A percentile compares a stretch with the other conserved stretches of the same genome.
These are phyloP conservation scores for Oxyruncus cristatus DNA, from an alignment of 2,113 vertebrate species.

Conservation along the genomic window DNA sequence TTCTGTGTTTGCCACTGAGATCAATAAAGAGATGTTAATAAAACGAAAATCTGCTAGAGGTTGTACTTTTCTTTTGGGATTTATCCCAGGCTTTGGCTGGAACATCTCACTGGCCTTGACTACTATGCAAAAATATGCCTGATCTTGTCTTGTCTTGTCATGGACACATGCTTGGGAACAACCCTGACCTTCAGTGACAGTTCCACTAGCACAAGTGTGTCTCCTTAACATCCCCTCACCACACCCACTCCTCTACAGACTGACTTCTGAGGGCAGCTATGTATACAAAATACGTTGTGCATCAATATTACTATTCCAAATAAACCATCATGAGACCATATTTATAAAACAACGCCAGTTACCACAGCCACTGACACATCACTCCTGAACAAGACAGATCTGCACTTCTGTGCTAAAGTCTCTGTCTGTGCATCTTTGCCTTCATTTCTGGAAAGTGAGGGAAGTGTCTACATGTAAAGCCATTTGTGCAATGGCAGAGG, in stretches of 20 bases:
- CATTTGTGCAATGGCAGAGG: neutral
- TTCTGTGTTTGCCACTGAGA: neutral
- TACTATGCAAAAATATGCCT: neutral
- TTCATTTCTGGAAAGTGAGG: accelerated
- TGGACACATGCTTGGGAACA: neutral
- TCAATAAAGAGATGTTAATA: neutral
- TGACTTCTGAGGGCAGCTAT: neutral
- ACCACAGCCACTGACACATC: neutral
- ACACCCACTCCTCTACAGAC: neutral
- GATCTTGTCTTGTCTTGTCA: neutral
- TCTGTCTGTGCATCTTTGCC: neutral
- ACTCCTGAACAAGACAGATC: neutral
- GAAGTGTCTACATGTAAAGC: neutral
- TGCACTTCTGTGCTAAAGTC: neutral
- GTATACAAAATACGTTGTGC: neutral
- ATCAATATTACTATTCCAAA: neutral
- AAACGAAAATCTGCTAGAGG: neutral
- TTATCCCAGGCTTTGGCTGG: neutral
- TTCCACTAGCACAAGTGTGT: neutral
- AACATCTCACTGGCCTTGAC: neutral
- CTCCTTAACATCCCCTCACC: neutral
- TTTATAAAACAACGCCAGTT: neutral
- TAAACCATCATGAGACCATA: neutral
- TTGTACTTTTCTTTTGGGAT: neutral
- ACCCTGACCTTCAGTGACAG: neutral